Evolutionary conservation across 2,113 vertebrate species (phyloP).

Genomic region (Rhabdornis inornatus): DNA sequence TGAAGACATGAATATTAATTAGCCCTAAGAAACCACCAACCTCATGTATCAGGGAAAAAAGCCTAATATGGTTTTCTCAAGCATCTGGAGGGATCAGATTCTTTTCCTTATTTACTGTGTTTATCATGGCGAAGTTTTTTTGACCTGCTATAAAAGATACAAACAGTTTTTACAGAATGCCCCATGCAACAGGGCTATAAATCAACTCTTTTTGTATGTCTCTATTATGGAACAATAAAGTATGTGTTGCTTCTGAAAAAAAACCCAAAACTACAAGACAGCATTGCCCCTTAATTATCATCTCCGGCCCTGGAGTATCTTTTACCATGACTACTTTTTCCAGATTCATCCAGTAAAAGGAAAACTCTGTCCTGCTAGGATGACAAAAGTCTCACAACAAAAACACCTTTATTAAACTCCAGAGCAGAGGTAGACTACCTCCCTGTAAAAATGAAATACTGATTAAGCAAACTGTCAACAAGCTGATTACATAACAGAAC

Average conservation of each 20-base stretch:
- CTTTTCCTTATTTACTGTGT: not conserved
- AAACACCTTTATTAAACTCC: not conserved
- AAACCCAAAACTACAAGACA: not conserved
- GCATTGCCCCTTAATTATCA: not conserved
- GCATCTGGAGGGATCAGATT: not conserved
- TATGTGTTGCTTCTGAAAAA: not conserved
- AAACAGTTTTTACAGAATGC: not conserved
- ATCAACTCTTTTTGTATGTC: not conserved
- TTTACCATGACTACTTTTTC: not conserved
- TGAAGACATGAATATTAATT: not conserved
- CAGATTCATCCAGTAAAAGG: not conserved
- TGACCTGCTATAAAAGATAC: not conserved
- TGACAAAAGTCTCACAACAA: not conserved
- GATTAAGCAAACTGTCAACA: not conserved
- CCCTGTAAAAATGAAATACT: not conserved
- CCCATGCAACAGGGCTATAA: not conserved
- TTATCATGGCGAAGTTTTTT: not conserved
- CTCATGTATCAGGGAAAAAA: not conserved
- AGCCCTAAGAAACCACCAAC: not conserved
- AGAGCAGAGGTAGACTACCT: not conserved
- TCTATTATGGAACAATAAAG: not conserved
- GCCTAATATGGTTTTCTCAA: not conserved
- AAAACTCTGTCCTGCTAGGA: not conserved
- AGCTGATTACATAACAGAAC: not conserved
- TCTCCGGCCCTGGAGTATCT: not conserved